Base-by-base conservation (phyloP, 2,797 vertebrate genomes). In the Protosalanx chinensis region DNA sequence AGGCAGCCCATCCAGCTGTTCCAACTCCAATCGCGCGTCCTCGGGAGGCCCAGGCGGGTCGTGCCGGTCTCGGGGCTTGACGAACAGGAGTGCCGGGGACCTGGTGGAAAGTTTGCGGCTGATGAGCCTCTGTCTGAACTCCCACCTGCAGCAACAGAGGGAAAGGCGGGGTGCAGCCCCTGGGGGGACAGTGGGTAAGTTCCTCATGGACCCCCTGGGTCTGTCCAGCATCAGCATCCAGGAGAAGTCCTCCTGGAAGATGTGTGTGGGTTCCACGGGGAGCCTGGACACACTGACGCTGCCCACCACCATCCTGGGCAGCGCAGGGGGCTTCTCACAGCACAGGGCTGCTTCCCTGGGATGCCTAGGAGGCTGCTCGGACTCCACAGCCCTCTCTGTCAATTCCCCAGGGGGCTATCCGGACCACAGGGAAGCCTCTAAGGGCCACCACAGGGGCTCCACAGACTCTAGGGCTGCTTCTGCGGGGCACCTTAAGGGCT, bases 71-170 rank as follows among this genome's bases (percentile, higher is more conserved):
- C 15, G 51, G 51, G 51, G 15, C 4, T n/a, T 4, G 18, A n/a
- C 18, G 0, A 79, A 92, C 18, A 90, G 91, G 72, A 86, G 93
- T 18, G 83, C 92, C 0, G 93, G 93, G 12, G 96, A 97, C 85
- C 92, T 98, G 72, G 94, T 97, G 46, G 94, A 98, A 89, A 96
- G 97, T 81, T 92, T 98, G 71, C 97, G 96, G 87, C 89, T 99
- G 53, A 94, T 99, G 95, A 94, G 95, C 75, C 91, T 99, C 51
- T 98, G 96, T 78, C 91, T 98, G 12, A 94, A 95, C 80, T 94
- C 96, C 72, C 95, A 95, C 81, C 87, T 89, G 1, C 88, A 84
- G 30, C 70, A 63, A 77, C 72, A 76, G 88, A 0, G 62, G 74
- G 15, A 77, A 78, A 53, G 80, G 84, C 6, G 76, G 73, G 60